Percentiles rank a stretch among this genome's conserved stretches.
phyloP scores from a whole-genome alignment of 2,888 invertebrate genomes.

The Coenonympha arcania region DNA sequence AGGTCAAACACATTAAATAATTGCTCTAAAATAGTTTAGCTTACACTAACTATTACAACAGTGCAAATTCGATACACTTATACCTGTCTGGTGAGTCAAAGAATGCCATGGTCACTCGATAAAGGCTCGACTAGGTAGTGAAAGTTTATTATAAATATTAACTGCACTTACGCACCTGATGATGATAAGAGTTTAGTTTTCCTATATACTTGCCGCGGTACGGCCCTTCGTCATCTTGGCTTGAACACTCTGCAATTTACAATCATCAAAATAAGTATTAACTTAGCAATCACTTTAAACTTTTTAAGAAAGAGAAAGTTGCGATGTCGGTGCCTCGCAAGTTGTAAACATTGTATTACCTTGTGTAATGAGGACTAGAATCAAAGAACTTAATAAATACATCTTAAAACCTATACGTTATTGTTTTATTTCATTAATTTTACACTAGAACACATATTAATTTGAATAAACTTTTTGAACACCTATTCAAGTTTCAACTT shows the following conservation, averaged over 20 bases:
- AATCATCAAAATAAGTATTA: slow-evolving; percentile 8
- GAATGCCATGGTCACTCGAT: slow-evolving; percentile 20
- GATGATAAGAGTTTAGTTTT: slow-evolving; percentile 91
- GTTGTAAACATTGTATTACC: slow-evolving; percentile 33
- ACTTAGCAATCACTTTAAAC: neutral
- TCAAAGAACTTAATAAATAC: slow-evolving; percentile 43
- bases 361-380: slow-evolving; percentile 42
- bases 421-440: slow-evolving; percentile 34
- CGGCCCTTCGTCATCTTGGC: slow-evolving; percentile 80
- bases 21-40: neutral
- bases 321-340: neutral
- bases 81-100: slow-evolving; percentile 16
- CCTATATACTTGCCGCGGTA: slow-evolving; percentile 87
- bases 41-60: neutral
- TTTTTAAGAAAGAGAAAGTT: slow-evolving; percentile 49
- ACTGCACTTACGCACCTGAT: slow-evolving; percentile 69
- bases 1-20: slow-evolving; percentile 1
- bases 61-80: slow-evolving; percentile 3
- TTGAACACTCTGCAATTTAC: slow-evolving; percentile 48
- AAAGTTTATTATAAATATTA: slow-evolving; percentile 15
- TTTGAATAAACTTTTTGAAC: slow-evolving; percentile 34
- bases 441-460: slow-evolving; percentile 39
- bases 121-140: slow-evolving; percentile 14
- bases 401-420: slow-evolving; percentile 38
- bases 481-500: slow-evolving; percentile 26